Evolutionary conservation across 2,113 vertebrate species (phyloP).

Genomic region (Siniperca chuatsi): DNA sequence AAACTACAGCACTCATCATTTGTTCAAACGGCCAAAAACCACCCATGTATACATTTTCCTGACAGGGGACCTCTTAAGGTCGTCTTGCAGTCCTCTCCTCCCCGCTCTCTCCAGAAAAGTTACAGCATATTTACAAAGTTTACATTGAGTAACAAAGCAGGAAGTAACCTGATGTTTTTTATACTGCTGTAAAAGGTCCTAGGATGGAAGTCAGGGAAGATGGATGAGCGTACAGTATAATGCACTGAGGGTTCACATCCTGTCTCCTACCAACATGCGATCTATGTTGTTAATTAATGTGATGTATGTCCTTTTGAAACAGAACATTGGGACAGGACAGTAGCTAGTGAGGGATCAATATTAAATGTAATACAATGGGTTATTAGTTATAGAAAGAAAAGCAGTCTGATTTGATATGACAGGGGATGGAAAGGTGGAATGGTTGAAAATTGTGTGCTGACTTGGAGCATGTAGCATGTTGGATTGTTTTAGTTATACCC

Average conservation of each 20-base stretch:
- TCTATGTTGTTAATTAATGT: slow-evolving; percentile 3
- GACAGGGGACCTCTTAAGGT: background rate
- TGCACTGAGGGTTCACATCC: slow-evolving; percentile 1
- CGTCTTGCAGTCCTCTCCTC: slow-evolving; percentile 7
- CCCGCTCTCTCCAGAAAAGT: background rate
- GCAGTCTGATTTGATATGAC: background rate
- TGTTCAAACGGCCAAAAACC: slow-evolving; percentile 7
- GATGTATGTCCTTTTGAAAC: slow-evolving; percentile 25
- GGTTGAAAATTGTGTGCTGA: background rate
- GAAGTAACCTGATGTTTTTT: slow-evolving; percentile 18
- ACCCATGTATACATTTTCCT: background rate
- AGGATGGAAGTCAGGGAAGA: background rate
- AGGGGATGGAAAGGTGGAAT: background rate
- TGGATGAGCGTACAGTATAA: background rate
- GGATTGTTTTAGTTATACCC: background rate
- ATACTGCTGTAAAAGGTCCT: background rate
- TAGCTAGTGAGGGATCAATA: slow-evolving; percentile 9
- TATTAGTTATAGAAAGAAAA: slow-evolving; percentile 11
- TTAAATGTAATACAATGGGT: slow-evolving; percentile 6
- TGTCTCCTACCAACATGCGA: slow-evolving; percentile 1
- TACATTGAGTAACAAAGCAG: slow-evolving; percentile 4
- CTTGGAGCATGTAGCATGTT: background rate
- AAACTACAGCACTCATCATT: slow-evolving; percentile 1
- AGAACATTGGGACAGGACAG: background rate
- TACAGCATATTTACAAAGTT: slow-evolving; percentile 11